Percentiles rank a stretch among this genome's conserved stretches.
Conservation (phyloP, 2,888 invertebrate genomes). For the Diaperis boleti region DNA sequence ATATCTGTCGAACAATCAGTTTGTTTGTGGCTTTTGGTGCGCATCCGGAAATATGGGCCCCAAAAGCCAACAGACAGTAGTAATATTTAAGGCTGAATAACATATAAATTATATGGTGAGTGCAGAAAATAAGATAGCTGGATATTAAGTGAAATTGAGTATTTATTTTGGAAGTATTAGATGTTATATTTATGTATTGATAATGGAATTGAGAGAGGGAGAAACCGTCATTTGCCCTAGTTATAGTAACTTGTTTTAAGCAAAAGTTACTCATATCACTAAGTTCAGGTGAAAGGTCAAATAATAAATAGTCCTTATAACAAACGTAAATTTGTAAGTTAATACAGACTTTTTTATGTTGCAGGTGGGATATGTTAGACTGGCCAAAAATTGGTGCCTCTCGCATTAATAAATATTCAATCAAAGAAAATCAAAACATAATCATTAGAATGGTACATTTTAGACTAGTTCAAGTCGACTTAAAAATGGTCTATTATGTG, state of each 20-base stretch:
- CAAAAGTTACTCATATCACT: conserved; percentile 54
- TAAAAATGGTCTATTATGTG: conserved; percentile 49
- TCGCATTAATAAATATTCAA: conserved; percentile 19
- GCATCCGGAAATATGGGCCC: background rate
- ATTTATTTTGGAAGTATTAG: conserved; percentile 48
- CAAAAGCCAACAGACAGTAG: conserved; percentile 12
- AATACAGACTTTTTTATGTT: conserved; percentile 38
- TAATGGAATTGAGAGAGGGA: conserved; percentile 35
- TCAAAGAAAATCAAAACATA: conserved; percentile 27
- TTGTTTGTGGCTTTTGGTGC: conserved; percentile 13
- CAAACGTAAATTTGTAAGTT: conserved; percentile 41
- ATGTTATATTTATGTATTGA: conserved; percentile 46
- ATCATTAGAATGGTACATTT: conserved; percentile 41
- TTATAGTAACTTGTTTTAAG: conserved; percentile 36
- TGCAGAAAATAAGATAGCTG: conserved; percentile 44
- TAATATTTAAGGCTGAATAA: conserved; percentile 51
- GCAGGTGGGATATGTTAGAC: conserved; percentile 42
- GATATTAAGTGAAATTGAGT: conserved; percentile 43
- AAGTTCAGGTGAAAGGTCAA: conserved; percentile 52
- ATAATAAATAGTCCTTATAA: conserved; percentile 40
- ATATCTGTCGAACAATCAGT: conserved; percentile 31
- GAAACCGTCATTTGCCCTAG: conserved; percentile 27
- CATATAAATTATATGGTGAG: conserved; percentile 30
- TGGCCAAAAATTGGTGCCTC: conserved; percentile 7
- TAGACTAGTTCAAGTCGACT: conserved; percentile 42